A percentile compares a stretch with the other conserved stretches of the same genome.
Evolutionary conservation across 2,113 vertebrate species (phyloP).

Genomic region (Alosa alosa): DNA sequence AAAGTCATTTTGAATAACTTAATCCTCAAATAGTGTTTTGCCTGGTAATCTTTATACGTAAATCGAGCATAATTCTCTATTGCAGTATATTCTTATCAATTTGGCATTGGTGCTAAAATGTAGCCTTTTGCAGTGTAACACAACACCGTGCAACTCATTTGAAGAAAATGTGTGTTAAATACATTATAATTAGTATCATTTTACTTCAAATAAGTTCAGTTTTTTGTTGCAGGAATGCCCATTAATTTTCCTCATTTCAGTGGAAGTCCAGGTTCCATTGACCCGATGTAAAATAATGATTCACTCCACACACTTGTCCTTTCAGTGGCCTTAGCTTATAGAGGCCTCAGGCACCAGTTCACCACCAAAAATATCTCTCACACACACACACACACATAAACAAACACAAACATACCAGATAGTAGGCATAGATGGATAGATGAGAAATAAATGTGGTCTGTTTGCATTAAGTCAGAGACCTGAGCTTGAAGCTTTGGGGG

Average conservation of each 20-base stretch:
- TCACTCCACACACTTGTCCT: neutral
- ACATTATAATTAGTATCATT: neutral
- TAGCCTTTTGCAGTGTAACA: too few relatives aligned
- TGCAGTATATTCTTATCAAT: neutral
- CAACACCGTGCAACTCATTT: too few relatives aligned
- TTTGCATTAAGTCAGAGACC: neutral
- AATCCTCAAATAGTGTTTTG: conserved; percentile 16
- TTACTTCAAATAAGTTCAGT: neutral
- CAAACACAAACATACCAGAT: neutral
- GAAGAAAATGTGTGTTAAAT: neutral
- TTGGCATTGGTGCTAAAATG: neutral
- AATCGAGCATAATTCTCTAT: neutral
- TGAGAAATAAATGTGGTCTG: neutral
- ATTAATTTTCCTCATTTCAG: neutral
- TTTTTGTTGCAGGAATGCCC: neutral
- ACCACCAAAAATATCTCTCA: neutral
- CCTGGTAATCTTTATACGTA: neutral
- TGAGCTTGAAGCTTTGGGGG: neutral
- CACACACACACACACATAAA: neutral
- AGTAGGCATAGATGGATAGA: neutral
- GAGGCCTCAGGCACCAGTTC: neutral
- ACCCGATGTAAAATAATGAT: neutral
- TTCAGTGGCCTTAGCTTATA: neutral
- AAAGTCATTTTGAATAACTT: conserved; percentile 38
- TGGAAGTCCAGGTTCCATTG: neutral